These are phyloP conservation scores for Lates japonicus DNA, from an alignment of 2,797 vertebrate genomes.

Conservation along the genomic window DNA sequence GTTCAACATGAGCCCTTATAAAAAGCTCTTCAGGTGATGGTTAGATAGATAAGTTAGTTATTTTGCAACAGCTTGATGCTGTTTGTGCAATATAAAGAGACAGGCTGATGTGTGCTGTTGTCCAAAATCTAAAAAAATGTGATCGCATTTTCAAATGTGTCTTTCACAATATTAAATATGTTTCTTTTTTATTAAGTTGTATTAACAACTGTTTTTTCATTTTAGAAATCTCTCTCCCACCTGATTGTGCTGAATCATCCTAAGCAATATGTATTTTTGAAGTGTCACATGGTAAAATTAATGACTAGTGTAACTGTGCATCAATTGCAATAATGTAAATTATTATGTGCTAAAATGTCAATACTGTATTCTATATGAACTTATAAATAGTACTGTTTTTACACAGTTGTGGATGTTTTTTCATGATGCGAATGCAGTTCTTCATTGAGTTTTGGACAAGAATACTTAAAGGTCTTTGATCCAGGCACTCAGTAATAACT, in stretches of 20 bases:
- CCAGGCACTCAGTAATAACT: not conserved
- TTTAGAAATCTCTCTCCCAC: conserved; percentile 42
- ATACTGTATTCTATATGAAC: conserved; percentile 74
- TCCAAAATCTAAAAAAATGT: not conserved
- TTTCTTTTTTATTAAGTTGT: conserved; percentile 51
- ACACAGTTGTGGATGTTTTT: conserved; percentile 52
- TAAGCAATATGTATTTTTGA: conserved; percentile 80
- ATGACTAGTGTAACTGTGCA: conserved; percentile 77
- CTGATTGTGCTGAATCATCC: conserved; percentile 67
- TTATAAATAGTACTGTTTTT: conserved; percentile 78
- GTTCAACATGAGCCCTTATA: conserved; percentile 47
- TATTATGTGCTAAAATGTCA: conserved; percentile 73
- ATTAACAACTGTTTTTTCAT: conserved; percentile 38
- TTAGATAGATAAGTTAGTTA: conserved; percentile 10
- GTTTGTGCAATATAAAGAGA: conserved; percentile 65
- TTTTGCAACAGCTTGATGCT: conserved; percentile 53
- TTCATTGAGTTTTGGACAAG: not conserved
- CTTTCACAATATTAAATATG: conserved; percentile 43
- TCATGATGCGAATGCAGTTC: conserved; percentile 12
- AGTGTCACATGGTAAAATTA: conserved; percentile 68
- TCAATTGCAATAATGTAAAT: conserved; percentile 85
- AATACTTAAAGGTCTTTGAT: not conserved
- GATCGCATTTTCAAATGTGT: conserved; percentile 34
- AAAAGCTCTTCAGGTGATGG: conserved; percentile 43
- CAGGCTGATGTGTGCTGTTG: conserved; percentile 44